Conservation (phyloP, 2,888 invertebrate species). For the Monoplex corrugatus region DNA sequence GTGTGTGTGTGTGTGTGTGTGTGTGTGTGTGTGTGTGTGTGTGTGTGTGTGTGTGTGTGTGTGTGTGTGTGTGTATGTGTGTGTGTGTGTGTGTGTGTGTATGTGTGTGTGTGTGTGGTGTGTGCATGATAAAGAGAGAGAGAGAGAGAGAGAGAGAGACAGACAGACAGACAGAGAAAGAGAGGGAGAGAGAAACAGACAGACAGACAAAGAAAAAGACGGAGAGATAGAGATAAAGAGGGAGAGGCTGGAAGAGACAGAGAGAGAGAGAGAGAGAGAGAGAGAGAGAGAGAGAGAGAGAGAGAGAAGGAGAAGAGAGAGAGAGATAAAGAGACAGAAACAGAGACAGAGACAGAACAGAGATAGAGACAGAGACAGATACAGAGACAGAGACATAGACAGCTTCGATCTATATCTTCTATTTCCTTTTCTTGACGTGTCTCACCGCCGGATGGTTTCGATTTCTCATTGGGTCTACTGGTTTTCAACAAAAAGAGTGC, state of each 20-base stretch:
- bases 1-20: background rate
- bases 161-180: background rate
- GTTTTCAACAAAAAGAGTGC: too few relatives aligned
- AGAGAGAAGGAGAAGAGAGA: slow-evolving; percentile 7
- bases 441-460: too few relatives aligned
- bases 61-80: too few relatives aligned
- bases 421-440: too few relatives aligned
- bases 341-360: background rate
- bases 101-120: background rate
- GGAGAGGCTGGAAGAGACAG: too few relatives aligned
- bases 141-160: background rate
- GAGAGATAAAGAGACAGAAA: background rate
- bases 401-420: too few relatives aligned
- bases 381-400: background rate
- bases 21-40: slow-evolving; percentile 6
- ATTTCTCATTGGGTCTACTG: too few relatives aligned
- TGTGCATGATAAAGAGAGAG: background rate
- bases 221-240: too few relatives aligned
- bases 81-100: background rate
- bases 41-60: background rate
- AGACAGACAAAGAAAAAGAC: too few relatives aligned
- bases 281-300: background rate
- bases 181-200: background rate
- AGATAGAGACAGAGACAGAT: background rate
- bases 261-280: background rate